Evolutionary conservation across 2,113 vertebrate species (phyloP).

Genomic region (Ivindomyrus marchei): DNA sequence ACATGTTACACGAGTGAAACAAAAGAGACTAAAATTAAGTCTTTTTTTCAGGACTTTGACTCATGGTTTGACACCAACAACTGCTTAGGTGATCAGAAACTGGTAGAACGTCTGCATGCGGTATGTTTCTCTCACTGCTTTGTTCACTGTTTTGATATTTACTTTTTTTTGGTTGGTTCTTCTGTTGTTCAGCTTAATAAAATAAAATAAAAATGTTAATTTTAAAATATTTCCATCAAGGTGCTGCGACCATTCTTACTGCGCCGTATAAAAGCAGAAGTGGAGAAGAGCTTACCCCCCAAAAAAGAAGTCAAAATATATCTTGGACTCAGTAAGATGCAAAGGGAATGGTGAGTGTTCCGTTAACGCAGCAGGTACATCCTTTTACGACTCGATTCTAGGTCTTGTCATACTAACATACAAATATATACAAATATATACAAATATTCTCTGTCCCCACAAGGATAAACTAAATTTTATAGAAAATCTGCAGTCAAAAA

Average conservation of each 20-base stretch:
- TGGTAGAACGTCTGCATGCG: slow-evolving; percentile 80
- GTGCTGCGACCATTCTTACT: slow-evolving; percentile 82
- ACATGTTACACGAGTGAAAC: neutral
- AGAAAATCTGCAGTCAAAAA: no score
- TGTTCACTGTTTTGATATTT: neutral
- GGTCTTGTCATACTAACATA: neutral
- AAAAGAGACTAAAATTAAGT: neutral
- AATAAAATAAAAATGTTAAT: neutral
- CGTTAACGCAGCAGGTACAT: neutral
- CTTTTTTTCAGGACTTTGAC: slow-evolving; percentile 72
- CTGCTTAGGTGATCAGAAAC: slow-evolving; percentile 82
- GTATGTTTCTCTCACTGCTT: slow-evolving; percentile 50
- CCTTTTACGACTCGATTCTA: neutral
- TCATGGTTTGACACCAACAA: slow-evolving; percentile 90
- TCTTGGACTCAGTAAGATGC: slow-evolving; percentile 84
- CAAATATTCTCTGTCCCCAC: neutral
- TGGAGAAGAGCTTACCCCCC: slow-evolving; percentile 80
- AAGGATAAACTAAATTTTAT: no score
- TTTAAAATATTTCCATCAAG: slow-evolving; percentile 44
- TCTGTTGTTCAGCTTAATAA: neutral
- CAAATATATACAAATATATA: no score
- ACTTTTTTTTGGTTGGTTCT: neutral
- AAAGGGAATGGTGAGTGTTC: slow-evolving; percentile 73
- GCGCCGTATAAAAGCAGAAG: slow-evolving; percentile 82
- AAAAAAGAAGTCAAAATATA: slow-evolving; percentile 88